These are phyloP conservation scores for Sarcophaga bullata DNA, from an alignment of 1,140 invertebrate genomes.

Conservation along the genomic window DNA sequence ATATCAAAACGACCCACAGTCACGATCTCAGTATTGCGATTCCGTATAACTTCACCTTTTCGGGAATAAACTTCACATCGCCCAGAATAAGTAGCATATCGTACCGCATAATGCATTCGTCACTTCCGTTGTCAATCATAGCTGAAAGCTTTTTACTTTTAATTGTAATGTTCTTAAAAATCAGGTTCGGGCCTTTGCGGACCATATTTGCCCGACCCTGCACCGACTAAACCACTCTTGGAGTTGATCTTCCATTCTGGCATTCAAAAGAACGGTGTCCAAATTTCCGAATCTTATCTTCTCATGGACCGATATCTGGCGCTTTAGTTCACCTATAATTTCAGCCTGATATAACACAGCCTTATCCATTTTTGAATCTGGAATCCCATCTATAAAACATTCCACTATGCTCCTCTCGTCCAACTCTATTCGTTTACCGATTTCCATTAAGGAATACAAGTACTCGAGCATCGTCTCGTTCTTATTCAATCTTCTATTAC, in stretches of 20 bases:
- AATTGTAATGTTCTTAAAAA: background rate
- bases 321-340: too few species aligned
- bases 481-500: too few species aligned
- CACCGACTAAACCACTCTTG: background rate
- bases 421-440: background rate
- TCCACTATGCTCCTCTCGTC: background rate
- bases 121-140: background rate
- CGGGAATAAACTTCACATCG: background rate
- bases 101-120: background rate
- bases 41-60: conserved; percentile 11
- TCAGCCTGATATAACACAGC: too few species aligned
- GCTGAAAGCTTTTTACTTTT: background rate
- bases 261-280: background rate
- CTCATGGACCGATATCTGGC: too few species aligned
- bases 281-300: background rate
- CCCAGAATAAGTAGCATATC: too few species aligned
- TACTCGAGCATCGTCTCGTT: background rate
- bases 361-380: too few species aligned
- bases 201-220: background rate
- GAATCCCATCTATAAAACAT: background rate
- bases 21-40: background rate
- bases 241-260: background rate
- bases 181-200: background rate
- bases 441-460: background rate
- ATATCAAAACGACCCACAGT: background rate